Conservation (phyloP, 2,888 invertebrate genomes). For the Timema cristinae region DNA sequence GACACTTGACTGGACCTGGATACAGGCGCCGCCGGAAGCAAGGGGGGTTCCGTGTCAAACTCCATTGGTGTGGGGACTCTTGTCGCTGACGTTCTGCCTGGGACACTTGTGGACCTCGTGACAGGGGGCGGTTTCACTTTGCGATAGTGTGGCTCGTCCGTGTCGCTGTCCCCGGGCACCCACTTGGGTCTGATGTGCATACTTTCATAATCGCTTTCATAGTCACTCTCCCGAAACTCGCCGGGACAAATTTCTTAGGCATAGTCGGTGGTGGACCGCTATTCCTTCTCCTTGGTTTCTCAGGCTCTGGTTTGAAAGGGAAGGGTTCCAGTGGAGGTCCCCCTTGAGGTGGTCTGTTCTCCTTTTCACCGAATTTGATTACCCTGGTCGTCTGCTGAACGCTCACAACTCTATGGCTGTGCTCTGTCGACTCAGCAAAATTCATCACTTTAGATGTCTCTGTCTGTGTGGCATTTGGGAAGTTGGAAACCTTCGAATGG, state of each 20-base stretch:
- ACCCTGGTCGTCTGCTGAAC: slow-evolving; percentile 66
- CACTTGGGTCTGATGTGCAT: slow-evolving; percentile 59
- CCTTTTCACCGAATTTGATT: slow-evolving; percentile 60
- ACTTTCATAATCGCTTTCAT: slow-evolving; percentile 63
- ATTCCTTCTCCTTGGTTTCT: slow-evolving; percentile 41
- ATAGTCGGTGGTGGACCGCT: slow-evolving; percentile 48
- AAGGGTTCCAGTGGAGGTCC: slow-evolving; percentile 44
- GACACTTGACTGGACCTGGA: not conserved
- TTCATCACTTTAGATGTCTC: slow-evolving; percentile 67
- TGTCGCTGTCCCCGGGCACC: slow-evolving; percentile 58
- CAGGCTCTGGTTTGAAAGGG: slow-evolving; percentile 48
- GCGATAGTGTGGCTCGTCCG: slow-evolving; percentile 55
- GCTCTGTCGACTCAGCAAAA: slow-evolving; percentile 65
- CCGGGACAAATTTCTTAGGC: slow-evolving; percentile 63
- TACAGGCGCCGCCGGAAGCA: slow-evolving; percentile 2
- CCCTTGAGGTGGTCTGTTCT: slow-evolving; percentile 25
- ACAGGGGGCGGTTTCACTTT: slow-evolving; percentile 56
- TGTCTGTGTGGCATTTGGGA: slow-evolving; percentile 59
- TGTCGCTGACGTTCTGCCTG: slow-evolving; percentile 40
- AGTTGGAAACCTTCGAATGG: slow-evolving; percentile 50
- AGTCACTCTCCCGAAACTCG: slow-evolving; percentile 63
- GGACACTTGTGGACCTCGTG: slow-evolving; percentile 51
- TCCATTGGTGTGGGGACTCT: slow-evolving; percentile 58
- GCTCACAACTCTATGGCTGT: slow-evolving; percentile 56
- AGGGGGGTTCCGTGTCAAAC: slow-evolving; percentile 53